Evolutionary conservation across 1,140 invertebrate species (phyloP), one percentile per base, ranked within the genome.

Genomic region (Nymphalis io): DNA sequence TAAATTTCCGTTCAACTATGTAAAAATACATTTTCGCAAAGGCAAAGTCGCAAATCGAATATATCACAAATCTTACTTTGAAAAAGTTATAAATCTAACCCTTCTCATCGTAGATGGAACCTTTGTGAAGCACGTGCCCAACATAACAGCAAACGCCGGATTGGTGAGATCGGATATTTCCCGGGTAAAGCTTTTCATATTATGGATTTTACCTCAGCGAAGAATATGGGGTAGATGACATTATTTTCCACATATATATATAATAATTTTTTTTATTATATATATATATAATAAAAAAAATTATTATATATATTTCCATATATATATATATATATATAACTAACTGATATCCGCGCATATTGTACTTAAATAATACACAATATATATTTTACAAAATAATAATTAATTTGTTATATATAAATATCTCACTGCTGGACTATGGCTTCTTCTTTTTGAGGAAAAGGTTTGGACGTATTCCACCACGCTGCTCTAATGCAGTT

Each of bases 1-100:
- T 13, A 13, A 51, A 18, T 51, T 11, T 51, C 46, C 46, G 0
- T 46, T 21, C 12, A 21, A 51, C 10, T n/a, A 27, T 12, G 12
- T 5, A 55, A 55, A 55, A 55, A 55, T 23, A 27, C 20, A 51
- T 18, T 4, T 15, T 15, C 11, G 51, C 51, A 55, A 55, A 21
- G 51, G 51, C 51, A 15, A 55, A 55, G 51, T 55, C 51, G 51
- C 51, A 55, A 55, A 55, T 55, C 51, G 51, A 20, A 21, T 55
- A 55, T 55, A 55, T 23, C 51, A 55, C 51, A 27, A 27, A 55
- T 55, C 51, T 55, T 55, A 55, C 51, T 55, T 55, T 55, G 51
- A 48, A 59, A 59, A 40, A 59, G 57, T 59, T 59, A 59, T 59
- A 59, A 59, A 59, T 59, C 57, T 40, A 33, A 40, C 39, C 57